A percentile compares a stretch with the other conserved stretches of the same genome.
These are phyloP conservation scores for Corvus moneduloides DNA, from an alignment of 2,113 vertebrate genomes.

Conservation along the genomic window DNA sequence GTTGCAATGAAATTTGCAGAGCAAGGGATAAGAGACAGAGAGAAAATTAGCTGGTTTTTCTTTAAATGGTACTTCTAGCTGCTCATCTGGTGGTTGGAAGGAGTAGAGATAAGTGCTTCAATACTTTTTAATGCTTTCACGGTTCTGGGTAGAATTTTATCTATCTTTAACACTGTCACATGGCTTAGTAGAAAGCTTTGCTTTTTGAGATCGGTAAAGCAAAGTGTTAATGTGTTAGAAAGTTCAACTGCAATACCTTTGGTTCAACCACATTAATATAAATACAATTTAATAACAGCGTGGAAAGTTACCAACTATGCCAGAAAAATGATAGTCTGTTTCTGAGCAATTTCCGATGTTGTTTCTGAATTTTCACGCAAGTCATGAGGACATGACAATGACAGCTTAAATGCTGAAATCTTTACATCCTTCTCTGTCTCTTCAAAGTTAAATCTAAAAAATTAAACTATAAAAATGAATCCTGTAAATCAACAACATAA, in stretches of 20 bases:
- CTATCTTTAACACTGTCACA: neutral
- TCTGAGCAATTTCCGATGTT: neutral
- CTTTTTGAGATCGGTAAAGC: neutral
- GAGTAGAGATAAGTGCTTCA: neutral
- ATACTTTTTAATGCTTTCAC: neutral
- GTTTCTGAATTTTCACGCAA: neutral
- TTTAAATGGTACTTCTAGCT: neutral
- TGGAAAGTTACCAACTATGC: neutral
- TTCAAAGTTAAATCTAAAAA: neutral
- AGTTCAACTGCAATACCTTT: neutral
- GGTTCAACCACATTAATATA: neutral
- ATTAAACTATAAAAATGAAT: neutral
- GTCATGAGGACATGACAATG: neutral
- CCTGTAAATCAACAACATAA: neutral
- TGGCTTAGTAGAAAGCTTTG: neutral
- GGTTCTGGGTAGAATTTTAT: neutral
- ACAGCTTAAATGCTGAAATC: neutral
- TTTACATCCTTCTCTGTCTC: neutral
- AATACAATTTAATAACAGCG: neutral
- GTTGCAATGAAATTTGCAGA: neutral
- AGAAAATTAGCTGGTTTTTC: neutral
- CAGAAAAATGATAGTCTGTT: neutral
- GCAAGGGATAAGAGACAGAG: neutral
- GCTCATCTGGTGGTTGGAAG: neutral
- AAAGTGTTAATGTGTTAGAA: neutral